A percentile compares a stretch with the other conserved stretches of the same genome.
Conservation (phyloP, 2,113 vertebrate species). For the Microcebus jonahi region DNA sequence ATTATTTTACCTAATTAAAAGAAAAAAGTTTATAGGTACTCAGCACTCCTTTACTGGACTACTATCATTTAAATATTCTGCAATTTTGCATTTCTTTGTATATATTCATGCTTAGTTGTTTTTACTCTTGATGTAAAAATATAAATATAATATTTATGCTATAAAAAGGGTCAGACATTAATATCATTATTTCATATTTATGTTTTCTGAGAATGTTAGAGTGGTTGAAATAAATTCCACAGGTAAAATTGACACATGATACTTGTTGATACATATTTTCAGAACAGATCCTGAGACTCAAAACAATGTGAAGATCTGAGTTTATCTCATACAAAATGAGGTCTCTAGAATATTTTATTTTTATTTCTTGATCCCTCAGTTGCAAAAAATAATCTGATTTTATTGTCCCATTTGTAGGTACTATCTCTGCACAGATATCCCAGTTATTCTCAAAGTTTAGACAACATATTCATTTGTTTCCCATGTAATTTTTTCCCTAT, state of each 20-base stretch:
- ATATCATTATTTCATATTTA: neutral
- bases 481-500: neutral
- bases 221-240: neutral
- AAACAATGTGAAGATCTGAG: neutral
- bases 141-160: neutral
- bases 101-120: neutral
- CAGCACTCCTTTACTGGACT: neutral
- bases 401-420: neutral
- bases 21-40: neutral
- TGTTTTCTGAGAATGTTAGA: neutral
- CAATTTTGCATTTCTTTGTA: neutral
- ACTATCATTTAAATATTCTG: neutral
- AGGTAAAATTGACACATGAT: neutral
- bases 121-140: neutral
- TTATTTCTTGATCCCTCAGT: neutral
- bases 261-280: neutral
- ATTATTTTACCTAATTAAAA: neutral
- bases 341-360: neutral
- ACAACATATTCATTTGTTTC: neutral
- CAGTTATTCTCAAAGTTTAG: neutral
- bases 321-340: neutral
- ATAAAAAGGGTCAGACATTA: neutral
- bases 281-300: neutral
- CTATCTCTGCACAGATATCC: neutral
- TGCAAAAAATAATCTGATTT: neutral